Evolutionary conservation across 1,140 invertebrate species (phyloP).

Genomic region (Zaprionus vittiger): DNA sequence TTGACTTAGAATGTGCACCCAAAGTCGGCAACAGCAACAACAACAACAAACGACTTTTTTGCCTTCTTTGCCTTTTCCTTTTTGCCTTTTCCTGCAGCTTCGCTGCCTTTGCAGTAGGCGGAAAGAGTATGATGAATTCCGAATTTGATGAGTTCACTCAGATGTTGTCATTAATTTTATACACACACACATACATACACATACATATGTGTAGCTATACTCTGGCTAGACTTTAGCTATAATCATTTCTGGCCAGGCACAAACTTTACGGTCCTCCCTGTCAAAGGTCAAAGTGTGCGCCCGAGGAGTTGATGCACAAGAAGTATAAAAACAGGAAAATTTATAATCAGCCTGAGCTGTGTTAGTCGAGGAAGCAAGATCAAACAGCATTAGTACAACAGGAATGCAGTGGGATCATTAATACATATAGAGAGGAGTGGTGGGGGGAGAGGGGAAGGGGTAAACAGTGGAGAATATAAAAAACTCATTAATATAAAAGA

Average conservation of each 20-base stretch:
- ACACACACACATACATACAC: constrained; percentile 13
- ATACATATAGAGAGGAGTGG: not conserved
- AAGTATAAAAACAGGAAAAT: constrained; percentile 1
- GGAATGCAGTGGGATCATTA: constrained; percentile 4
- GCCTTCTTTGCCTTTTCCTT: constrained; percentile 18
- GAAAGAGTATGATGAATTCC: constrained; percentile 81
- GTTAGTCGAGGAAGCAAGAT: not conserved
- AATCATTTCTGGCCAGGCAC: constrained; percentile 20
- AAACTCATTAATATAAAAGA: not conserved
- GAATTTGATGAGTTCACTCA: constrained; percentile 82
- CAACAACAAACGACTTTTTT: not conserved
- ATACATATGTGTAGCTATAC: not conserved
- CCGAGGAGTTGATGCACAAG: constrained; percentile 14
- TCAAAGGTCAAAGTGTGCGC: constrained; percentile 40
- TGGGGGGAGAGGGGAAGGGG: not conserved
- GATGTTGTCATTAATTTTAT: constrained; percentile 82
- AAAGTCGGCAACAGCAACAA: constrained; percentile 34
- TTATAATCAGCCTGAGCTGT: constrained; percentile 34
- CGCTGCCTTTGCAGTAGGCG: constrained; percentile 67
- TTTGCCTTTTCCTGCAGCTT: constrained; percentile 24
- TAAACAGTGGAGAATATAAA: not conserved
- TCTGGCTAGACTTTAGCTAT: constrained; percentile 6
- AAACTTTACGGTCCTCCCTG: constrained; percentile 1
- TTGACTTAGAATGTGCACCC: constrained; percentile 82
- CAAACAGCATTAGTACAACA: not conserved